Evolutionary conservation across 2,113 vertebrate genomes (phyloP).

Genomic region (Peromyscus maniculatus): DNA sequence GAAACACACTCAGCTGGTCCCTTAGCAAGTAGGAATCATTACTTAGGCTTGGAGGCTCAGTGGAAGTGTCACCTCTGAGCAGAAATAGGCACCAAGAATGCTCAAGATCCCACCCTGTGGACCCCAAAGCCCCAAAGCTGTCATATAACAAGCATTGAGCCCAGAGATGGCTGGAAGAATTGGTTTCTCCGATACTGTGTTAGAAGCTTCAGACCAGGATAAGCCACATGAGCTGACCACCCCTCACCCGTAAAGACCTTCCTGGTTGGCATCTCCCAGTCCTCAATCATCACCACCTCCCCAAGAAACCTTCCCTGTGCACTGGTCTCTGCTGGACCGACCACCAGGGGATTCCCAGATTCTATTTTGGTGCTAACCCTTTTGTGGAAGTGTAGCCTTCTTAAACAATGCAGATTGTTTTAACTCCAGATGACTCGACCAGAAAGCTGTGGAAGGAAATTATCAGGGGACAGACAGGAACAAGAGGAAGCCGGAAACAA

Average conservation of each 20-base stretch:
- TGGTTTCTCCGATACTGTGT: no score
- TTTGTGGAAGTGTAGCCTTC: conserved; percentile 45
- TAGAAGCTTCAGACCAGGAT: not conserved
- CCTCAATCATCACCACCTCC: not conserved
- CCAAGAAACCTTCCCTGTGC: not conserved
- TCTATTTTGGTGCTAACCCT: conserved; percentile 50
- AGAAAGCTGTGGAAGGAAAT: conserved; percentile 51
- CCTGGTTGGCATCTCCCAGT: not conserved
- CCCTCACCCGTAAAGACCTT: not conserved
- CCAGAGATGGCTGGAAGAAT: not conserved
- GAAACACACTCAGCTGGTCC: not conserved
- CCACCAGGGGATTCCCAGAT: conserved; percentile 63
- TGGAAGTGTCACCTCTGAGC: not conserved
- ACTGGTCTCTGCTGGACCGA: not conserved
- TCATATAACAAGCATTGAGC: not conserved
- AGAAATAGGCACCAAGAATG: not conserved
- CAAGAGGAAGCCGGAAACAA: conserved; percentile 42
- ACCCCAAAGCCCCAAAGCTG: not conserved
- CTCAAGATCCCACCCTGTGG: not conserved
- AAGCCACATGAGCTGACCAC: not conserved
- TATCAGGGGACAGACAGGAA: conserved; percentile 65
- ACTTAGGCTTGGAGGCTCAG: rapidly evolving
- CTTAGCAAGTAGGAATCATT: not conserved
- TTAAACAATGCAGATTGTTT: conserved; percentile 78
- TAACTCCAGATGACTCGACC: conserved; percentile 1